These are phyloP conservation scores for Neofelis nebulosa DNA, from an alignment of 2,113 vertebrate species.

Conservation along the genomic window DNA sequence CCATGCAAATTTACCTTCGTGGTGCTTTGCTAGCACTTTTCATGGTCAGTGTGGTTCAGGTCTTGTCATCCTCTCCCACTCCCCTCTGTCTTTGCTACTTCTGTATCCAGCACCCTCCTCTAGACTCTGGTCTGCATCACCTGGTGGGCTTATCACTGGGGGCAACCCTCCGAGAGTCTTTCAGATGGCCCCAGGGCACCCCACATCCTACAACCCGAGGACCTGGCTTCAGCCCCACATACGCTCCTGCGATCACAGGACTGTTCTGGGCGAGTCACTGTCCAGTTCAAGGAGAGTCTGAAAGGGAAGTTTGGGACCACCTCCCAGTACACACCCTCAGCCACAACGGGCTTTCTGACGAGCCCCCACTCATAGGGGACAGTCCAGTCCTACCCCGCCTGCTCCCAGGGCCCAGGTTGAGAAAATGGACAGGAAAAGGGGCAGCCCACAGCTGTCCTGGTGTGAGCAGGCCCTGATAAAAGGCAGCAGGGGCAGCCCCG, in stretches of 20 bases:
- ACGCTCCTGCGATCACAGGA: neutral
- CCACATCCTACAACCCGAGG: neutral
- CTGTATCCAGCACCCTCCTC: neutral
- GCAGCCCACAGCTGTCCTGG: neutral
- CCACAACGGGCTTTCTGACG: neutral
- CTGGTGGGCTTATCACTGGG: neutral
- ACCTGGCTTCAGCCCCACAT: neutral
- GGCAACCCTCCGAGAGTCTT: neutral
- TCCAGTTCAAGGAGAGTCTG: neutral
- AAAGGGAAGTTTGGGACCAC: neutral
- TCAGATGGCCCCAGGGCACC: neutral
- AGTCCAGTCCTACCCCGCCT: neutral
- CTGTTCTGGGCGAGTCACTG: neutral
- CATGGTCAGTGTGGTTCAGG: neutral
- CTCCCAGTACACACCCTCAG: neutral
- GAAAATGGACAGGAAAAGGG: neutral
- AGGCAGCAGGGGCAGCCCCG: neutral
- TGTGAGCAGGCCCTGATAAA: neutral
- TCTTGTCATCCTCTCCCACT: neutral
- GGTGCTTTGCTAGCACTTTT: neutral
- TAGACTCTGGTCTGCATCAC: neutral
- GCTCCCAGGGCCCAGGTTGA: neutral
- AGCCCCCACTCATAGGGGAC: neutral
- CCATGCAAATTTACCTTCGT: accelerated
- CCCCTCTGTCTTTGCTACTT: neutral